Conservation (phyloP, 1,140 invertebrate genomes). For the Brachionus koreanus region DNA sequence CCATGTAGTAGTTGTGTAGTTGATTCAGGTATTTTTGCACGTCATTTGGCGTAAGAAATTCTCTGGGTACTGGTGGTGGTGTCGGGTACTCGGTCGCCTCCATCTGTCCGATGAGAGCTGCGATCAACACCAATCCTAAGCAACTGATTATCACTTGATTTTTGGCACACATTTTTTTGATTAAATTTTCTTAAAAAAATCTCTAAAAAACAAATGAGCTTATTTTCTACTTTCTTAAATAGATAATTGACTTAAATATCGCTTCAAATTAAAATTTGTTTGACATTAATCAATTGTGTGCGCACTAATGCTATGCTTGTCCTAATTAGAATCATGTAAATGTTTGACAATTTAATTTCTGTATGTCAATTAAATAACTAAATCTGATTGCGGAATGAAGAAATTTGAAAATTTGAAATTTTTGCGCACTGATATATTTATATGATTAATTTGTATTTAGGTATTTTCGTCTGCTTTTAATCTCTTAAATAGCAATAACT, state of each 20-base stretch:
- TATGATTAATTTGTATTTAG: neutral
- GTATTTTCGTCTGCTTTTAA: neutral
- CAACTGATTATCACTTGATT: constrained; percentile 3
- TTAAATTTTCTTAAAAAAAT: neutral
- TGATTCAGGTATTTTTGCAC: constrained; percentile 32
- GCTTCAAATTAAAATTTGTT: neutral
- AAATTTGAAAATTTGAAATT: neutral
- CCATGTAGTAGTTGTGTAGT: constrained; percentile 44
- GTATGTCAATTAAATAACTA: neutral
- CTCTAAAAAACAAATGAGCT: neutral
- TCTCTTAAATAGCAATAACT: neutral
- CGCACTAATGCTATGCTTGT: neutral
- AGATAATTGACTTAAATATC: neutral
- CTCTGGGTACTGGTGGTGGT: neutral
- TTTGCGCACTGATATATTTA: neutral
- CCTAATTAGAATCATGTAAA: neutral
- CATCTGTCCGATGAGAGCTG: neutral
- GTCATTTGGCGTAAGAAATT: neutral
- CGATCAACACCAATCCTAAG: neutral
- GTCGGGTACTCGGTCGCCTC: constrained; percentile 35
- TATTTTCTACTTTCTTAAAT: neutral
- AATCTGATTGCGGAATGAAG: neutral
- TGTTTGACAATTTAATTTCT: neutral
- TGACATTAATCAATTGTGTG: constrained; percentile 8
- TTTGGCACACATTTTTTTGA: neutral